Base-by-base conservation (phyloP, 2,113 vertebrate species). In the Sapayoa aenigma region DNA sequence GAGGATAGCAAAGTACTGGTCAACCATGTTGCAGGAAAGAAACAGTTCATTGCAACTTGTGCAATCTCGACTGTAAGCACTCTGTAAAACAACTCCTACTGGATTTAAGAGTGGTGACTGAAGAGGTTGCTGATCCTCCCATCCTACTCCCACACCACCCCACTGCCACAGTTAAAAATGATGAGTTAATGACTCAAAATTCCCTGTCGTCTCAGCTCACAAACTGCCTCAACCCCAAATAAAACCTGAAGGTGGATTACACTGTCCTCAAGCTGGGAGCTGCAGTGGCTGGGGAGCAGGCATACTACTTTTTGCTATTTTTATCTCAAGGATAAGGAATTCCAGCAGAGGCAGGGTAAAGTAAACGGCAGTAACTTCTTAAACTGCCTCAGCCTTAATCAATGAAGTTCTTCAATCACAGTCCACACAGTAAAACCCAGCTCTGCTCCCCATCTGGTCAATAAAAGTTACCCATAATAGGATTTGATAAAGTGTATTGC, bases 171-270 rank as follows among this genome's bases (percentile, higher is more conserved):
- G 31, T 39, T 62, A 82, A 74, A 65, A 44, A 28, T 31, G 65
- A 21, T 4, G 12, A 90, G 52, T 39, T n/a, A 71, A 39, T n/a
- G 68, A 56, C 25, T 86, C 23, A 7, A n/a, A 55, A 62, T 24
- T 58, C 37, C 56, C 56, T 3, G 3, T 5, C 0, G 0, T 41
- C 41, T 52, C 55, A 15, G 46, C 28, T 92, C 47, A 71, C 0
- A 1, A 0, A 0, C 47, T 31, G n/a, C 30, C 49, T 72, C 68
- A 65, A 24, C 16, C 44, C 19, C 30, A 73, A 56, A 68, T 30
- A 76, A 79, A 86, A 72, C 50, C 41, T 24, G 24, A 49, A 58
- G 52, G 78, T 62, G 46, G 52, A 78, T 72, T 59, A 82, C 25
- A 4, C n/a, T 49, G 75, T 47, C 66, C 69, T 62, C 3, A 5